A percentile compares a stretch with the other conserved stretches of the same genome.
These are phyloP conservation scores for Holcopasites calliopsidis DNA, from an alignment of 1,140 invertebrate species.

Conservation along the genomic window DNA sequence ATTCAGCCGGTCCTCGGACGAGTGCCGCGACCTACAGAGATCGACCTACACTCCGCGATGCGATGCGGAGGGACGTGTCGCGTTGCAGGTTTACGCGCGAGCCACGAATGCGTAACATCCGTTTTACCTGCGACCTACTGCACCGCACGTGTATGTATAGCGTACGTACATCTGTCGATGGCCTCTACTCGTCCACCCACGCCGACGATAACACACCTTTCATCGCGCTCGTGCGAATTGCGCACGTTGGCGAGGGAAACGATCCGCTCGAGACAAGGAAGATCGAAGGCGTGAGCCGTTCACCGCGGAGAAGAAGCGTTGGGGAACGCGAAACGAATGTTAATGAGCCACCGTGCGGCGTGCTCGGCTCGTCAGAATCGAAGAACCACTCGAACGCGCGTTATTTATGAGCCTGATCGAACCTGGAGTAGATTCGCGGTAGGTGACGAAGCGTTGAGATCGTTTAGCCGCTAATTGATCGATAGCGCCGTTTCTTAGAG, in stretches of 20 bases:
- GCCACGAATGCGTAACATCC: conserved; percentile 44
- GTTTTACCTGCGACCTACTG: conserved; percentile 50
- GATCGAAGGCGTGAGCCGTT: not conserved
- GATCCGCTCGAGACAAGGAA: not conserved
- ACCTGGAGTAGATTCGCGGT: not conserved
- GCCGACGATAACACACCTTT: conserved; percentile 15
- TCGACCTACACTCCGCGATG: conserved; percentile 36
- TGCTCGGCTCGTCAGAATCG: not conserved
- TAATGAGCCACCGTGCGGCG: conserved; percentile 1
- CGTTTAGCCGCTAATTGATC: not conserved
- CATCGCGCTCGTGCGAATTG: conserved; percentile 23
- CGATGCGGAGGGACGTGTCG: conserved; percentile 11
- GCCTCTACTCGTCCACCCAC: conserved; percentile 26
- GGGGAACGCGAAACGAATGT: conserved; percentile 21
- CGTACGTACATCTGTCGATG: conserved; percentile 33
- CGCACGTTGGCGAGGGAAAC: conserved; percentile 21
- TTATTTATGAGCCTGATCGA: not conserved
- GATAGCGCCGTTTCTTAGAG: not conserved
- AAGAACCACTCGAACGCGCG: not conserved
- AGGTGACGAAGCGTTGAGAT: not conserved
- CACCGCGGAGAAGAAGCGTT: not conserved
- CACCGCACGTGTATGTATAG: conserved; percentile 22
- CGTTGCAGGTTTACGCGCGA: conserved; percentile 42
- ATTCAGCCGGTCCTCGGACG: conserved; percentile 15
- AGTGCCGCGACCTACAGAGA: conserved; percentile 25